phyloP scores from a whole-genome alignment of 2,797 vertebrate genomes.

The Muscicapa comitata region DNA sequence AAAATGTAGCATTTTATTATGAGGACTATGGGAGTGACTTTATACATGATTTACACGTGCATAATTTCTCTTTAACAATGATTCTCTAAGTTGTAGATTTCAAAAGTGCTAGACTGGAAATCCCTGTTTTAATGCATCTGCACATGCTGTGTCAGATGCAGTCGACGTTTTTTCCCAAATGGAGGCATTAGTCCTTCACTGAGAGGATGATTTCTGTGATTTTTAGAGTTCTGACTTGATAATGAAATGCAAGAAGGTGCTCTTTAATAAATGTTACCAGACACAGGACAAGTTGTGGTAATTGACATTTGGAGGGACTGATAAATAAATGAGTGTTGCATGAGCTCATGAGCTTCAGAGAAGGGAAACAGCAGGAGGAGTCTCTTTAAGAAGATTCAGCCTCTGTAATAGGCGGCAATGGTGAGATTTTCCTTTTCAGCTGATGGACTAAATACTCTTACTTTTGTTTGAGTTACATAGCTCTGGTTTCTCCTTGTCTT shows the following conservation, averaged over 20 bases:
- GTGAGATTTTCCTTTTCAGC: not conserved
- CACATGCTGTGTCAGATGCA: not conserved
- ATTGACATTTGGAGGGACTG: not conserved
- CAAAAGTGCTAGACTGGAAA: not conserved
- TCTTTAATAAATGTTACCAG: not conserved
- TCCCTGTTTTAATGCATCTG: not conserved
- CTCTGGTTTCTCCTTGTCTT: not conserved
- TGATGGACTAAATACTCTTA: not conserved
- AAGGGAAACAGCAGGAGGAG: not conserved
- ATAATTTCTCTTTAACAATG: constrained; percentile 33
- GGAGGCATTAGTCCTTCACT: not conserved
- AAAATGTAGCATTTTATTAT: constrained; percentile 61
- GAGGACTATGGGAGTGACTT: not conserved
- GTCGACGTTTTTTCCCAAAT: not conserved
- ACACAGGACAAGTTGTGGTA: not conserved
- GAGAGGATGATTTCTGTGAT: not conserved
- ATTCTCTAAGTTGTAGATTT: not conserved
- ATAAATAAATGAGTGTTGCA: not conserved
- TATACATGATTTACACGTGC: constrained; percentile 19
- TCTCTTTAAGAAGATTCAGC: not conserved
- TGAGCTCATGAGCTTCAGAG: not conserved
- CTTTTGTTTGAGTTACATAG: not conserved
- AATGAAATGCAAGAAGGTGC: not conserved
- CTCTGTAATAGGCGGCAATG: not conserved
- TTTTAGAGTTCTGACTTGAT: not conserved